Conservation (phyloP, 2,888 invertebrate species). For the Adelphocoris suturalis region DNA sequence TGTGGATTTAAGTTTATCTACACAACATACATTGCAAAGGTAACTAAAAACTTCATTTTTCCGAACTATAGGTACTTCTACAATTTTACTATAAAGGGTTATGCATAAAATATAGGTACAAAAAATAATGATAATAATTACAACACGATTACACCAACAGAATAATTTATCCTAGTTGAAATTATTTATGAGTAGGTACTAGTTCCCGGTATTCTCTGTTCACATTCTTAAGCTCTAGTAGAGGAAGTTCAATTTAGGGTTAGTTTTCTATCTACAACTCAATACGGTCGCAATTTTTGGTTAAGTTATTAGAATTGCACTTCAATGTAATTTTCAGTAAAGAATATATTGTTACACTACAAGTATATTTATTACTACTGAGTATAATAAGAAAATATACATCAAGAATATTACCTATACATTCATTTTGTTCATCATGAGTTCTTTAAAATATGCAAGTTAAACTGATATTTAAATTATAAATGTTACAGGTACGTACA, state of each 20-base stretch:
- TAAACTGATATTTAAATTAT: not conserved
- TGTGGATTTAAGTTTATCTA: not conserved
- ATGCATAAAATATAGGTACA: not conserved
- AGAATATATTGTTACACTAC: not conserved
- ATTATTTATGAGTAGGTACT: not conserved
- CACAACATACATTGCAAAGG: not conserved
- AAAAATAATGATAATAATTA: not conserved
- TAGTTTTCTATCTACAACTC: not conserved
- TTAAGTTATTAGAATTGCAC: not conserved
- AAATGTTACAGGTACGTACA: not conserved
- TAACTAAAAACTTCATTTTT: not conserved
- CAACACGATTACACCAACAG: not conserved
- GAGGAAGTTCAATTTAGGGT: not conserved
- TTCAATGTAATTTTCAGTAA: not conserved
- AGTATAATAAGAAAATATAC: slow-evolving; percentile 32
- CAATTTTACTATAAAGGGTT: too few relatives aligned
- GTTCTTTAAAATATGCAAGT: not conserved
- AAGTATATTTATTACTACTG: not conserved
- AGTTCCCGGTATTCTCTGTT: not conserved
- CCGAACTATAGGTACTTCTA: not conserved
- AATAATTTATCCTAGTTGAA: not conserved
- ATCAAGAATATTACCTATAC: slow-evolving; percentile 6
- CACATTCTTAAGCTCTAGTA: not conserved
- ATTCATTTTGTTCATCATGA: not conserved
- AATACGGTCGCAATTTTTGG: slow-evolving; percentile 1